Evolutionary conservation across 2,797 vertebrate species (phyloP).

Genomic region (Lagorchestes hirsutus): DNA sequence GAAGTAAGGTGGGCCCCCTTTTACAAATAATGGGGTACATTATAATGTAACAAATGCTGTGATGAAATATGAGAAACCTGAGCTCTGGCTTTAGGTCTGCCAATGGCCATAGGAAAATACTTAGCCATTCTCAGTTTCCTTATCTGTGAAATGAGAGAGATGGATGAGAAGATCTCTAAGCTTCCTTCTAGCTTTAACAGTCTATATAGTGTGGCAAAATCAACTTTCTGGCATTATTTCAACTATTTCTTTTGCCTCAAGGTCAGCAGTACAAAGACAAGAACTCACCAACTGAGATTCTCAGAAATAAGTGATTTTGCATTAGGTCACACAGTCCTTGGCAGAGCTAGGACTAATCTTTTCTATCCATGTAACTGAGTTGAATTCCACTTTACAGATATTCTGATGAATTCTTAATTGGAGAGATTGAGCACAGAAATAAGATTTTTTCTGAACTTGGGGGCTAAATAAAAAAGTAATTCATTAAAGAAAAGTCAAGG

Average conservation of each 20-base stretch:
- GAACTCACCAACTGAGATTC: not conserved
- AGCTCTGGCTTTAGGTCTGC: not conserved
- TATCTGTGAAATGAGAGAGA: not conserved
- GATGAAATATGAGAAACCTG: not conserved
- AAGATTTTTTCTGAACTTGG: not conserved
- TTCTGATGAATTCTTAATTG: not conserved
- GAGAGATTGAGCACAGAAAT: slow-evolving; percentile 27
- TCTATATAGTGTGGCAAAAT: not conserved
- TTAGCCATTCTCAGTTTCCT: not conserved
- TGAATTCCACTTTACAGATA: slow-evolving; percentile 40
- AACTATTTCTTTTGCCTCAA: not conserved
- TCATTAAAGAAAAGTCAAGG: not conserved
- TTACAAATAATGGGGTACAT: not conserved
- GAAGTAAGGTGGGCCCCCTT: not conserved
- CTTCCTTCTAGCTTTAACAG: not conserved
- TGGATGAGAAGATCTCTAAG: not conserved
- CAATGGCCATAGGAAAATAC: not conserved
- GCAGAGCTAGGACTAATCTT: not conserved
- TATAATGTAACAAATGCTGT: not conserved
- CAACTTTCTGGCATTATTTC: not conserved
- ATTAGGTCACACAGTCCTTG: not conserved
- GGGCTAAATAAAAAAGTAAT: not conserved
- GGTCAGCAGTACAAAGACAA: not conserved
- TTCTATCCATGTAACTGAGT: slow-evolving; percentile 31
- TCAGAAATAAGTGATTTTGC: not conserved